These are phyloP conservation scores for Emmelina monodactyla DNA, from an alignment of 2,888 invertebrate species.

Conservation along the genomic window DNA sequence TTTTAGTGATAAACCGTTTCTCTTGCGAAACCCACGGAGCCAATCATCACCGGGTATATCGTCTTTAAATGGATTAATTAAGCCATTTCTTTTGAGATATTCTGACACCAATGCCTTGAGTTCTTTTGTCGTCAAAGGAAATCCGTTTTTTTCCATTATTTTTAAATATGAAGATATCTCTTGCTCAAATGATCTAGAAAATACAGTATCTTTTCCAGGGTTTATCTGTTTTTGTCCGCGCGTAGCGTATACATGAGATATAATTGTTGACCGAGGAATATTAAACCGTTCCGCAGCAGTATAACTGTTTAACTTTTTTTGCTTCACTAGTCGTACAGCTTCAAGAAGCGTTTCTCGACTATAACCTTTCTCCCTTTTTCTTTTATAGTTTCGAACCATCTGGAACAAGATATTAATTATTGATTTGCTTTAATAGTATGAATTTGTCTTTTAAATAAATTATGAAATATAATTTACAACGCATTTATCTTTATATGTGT, in stretches of 20 bases:
- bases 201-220: background rate
- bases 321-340: background rate
- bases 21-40: constrained; percentile 17
- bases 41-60: constrained; percentile 21
- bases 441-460: too few relatives aligned
- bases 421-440: too few relatives aligned
- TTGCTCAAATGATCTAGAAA: background rate
- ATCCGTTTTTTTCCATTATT: constrained; percentile 18
- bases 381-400: background rate
- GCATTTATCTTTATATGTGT: too few relatives aligned
- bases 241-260: background rate
- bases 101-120: constrained; percentile 18
- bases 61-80: constrained; percentile 21
- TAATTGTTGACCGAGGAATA: background rate
- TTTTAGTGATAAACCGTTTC: constrained; percentile 15
- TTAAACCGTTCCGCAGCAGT: background rate
- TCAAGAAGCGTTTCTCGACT: background rate
- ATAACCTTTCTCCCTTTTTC: background rate
- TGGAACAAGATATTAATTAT: too few relatives aligned
- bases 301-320: background rate
- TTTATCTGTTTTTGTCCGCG: background rate
- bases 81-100: constrained; percentile 18
- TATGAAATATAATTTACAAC: too few relatives aligned
- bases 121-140: constrained; percentile 21
- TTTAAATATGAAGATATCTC: background rate